These are phyloP conservation scores for Saccostrea glomerata DNA, from an alignment of 1,140 invertebrate genomes.

Conservation along the genomic window DNA sequence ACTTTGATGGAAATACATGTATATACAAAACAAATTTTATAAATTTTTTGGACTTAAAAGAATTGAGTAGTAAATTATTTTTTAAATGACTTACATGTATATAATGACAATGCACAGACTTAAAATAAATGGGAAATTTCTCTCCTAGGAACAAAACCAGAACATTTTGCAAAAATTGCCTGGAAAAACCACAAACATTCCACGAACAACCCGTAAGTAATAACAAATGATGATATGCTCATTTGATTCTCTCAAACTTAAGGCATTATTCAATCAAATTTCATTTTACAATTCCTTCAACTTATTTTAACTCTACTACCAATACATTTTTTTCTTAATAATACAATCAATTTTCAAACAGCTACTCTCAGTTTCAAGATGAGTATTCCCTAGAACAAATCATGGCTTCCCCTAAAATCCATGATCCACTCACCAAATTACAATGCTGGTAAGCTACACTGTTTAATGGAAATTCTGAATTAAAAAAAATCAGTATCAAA, in stretches of 20 bases:
- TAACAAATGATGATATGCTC: not conserved
- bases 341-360: conserved; percentile 64
- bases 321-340: too few species aligned
- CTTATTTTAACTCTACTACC: too few species aligned
- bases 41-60: not conserved
- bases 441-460: conserved; percentile 88
- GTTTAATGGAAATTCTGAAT: not conserved
- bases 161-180: conserved; percentile 98
- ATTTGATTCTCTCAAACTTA: too few species aligned
- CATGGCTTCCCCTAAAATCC: conserved; percentile 89
- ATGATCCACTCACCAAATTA: conserved; percentile 94
- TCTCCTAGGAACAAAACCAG: conserved; percentile 86
- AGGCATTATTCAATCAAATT: too few species aligned
- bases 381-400: conserved; percentile 95
- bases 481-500: too few species aligned
- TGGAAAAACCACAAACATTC: conserved; percentile 99
- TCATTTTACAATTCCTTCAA: too few species aligned
- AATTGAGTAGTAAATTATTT: not conserved
- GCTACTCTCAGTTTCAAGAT: conserved; percentile 94
- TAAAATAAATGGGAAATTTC: not conserved
- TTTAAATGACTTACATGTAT: not conserved
- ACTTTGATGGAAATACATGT: not conserved
- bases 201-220: conserved; percentile 92
- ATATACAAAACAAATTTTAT: not conserved
- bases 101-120: not conserved